phyloP scores from a whole-genome alignment of 1,140 invertebrate genomes.

The Laupala kohalensis region DNA sequence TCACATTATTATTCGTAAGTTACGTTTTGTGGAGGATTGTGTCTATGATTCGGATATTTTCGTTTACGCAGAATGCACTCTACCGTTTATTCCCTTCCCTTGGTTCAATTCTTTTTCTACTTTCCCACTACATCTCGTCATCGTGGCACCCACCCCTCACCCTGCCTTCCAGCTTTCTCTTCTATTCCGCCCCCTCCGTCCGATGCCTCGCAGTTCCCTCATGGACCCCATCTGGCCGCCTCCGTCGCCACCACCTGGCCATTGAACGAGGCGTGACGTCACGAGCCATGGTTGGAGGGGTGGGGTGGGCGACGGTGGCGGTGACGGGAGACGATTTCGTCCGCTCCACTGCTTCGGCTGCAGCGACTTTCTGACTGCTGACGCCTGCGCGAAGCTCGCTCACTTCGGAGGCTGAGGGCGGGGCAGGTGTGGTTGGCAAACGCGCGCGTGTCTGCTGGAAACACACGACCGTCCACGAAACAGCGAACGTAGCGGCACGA shows the following conservation, averaged over 20 bases:
- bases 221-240: background rate
- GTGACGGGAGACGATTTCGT: background rate
- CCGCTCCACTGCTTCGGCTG: background rate
- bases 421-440: background rate
- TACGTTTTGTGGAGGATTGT: too few species aligned
- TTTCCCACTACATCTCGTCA: too few species aligned
- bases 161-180: background rate
- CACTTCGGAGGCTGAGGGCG: background rate
- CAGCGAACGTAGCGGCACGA: too few species aligned
- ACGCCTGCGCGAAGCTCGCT: background rate
- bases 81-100: too few species aligned
- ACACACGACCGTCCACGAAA: too few species aligned
- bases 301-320: too few species aligned
- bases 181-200: background rate
- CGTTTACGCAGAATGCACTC: too few species aligned
- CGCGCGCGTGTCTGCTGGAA: too few species aligned
- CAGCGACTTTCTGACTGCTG: background rate
- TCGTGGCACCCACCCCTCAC: background rate
- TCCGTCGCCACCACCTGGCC: too few species aligned
- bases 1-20: too few species aligned
- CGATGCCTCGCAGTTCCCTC: background rate
- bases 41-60: too few species aligned
- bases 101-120: too few species aligned
- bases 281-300: background rate
- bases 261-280: background rate